Evolutionary conservation across 1,140 invertebrate genomes (phyloP).

Genomic region (Drosophila nannoptera): DNA sequence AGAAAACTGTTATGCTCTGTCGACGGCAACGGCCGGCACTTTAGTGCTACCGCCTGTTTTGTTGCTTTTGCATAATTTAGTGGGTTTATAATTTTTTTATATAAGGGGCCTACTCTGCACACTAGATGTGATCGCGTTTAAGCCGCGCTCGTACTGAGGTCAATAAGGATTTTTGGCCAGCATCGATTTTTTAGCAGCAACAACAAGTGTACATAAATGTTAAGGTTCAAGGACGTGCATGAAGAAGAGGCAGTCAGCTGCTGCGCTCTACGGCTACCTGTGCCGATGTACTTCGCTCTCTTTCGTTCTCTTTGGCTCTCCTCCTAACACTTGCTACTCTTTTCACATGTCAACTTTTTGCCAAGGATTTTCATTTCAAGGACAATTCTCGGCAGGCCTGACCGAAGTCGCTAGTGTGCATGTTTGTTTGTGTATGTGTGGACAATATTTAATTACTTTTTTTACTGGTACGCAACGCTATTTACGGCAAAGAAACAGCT

Average conservation of each 20-base stretch:
- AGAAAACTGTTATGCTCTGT: constrained; percentile 76
- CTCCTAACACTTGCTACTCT: not conserved
- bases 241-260: constrained; percentile 19
- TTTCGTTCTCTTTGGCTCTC: constrained; percentile 4
- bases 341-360: constrained; percentile 15
- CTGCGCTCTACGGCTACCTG: constrained; percentile 48
- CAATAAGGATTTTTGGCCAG: constrained; percentile 8
- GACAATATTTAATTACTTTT: constrained; percentile 17
- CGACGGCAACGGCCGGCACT: constrained; percentile 59
- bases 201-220: constrained; percentile 53
- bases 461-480: constrained; percentile 20
- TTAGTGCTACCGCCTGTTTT: constrained; percentile 6
- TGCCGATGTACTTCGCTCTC: constrained; percentile 37
- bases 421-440: constrained; percentile 8
- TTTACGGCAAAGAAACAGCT: constrained; percentile 23
- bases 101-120: constrained; percentile 61
- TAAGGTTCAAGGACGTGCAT: constrained; percentile 67
- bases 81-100: constrained; percentile 55
- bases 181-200: constrained; percentile 61
- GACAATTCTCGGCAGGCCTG: constrained; percentile 37
- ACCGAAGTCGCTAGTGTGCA: constrained; percentile 10
- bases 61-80: constrained; percentile 61
- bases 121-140: constrained; percentile 43
- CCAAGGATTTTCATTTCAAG: constrained; percentile 70
- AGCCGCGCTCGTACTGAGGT: constrained; percentile 24